These are phyloP conservation scores for Antheraea pernyi DNA, from an alignment of 1,140 invertebrate species.

Conservation along the genomic window DNA sequence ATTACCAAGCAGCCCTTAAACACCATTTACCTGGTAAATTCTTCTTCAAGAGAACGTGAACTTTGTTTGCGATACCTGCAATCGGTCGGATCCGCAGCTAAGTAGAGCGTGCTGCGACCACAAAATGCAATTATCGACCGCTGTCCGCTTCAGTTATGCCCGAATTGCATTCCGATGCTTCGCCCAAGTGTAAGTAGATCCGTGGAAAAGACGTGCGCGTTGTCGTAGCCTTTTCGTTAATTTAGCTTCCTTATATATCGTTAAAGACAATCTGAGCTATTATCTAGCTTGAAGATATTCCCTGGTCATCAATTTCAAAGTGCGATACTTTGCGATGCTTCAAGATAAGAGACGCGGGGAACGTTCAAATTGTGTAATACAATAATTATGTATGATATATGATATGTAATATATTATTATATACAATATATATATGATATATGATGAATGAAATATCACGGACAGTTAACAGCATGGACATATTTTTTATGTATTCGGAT, in stretches of 20 bases:
- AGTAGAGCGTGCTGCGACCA: slow-evolving; percentile 64
- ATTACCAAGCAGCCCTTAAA: not conserved
- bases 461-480: no score
- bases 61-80: slow-evolving; percentile 70
- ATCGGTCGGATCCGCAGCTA: slow-evolving; percentile 57
- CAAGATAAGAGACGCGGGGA: no score
- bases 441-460: no score
- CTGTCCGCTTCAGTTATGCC: slow-evolving; percentile 61
- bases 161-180: slow-evolving; percentile 53
- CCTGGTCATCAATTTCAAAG: no score
- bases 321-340: no score
- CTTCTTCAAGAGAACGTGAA: slow-evolving; percentile 30
- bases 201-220: not conserved
- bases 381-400: no score
- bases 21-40: not conserved
- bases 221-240: not conserved
- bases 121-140: slow-evolving; percentile 76
- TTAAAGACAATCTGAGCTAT: not conserved
- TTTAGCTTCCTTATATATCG: not conserved
- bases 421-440: no score
- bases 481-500: no score
- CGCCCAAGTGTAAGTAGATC: not conserved
- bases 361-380: no score
- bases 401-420: no score
- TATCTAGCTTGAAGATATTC: not conserved